Evolutionary conservation across 2,797 vertebrate genomes (phyloP).

Genomic region (Xiphorhynchus erythropygius): DNA sequence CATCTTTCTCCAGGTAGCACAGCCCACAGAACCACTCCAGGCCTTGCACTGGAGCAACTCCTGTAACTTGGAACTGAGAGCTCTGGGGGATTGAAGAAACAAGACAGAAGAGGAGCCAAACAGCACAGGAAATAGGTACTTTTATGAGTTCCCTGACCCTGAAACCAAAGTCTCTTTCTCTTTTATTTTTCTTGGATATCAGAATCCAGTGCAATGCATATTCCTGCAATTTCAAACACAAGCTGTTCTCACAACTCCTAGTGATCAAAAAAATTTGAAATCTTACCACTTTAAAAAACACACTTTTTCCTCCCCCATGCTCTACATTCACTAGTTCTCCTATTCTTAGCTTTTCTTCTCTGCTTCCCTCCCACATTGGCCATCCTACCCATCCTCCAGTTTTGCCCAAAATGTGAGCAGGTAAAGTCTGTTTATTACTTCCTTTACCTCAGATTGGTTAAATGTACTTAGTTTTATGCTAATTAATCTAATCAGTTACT

Average conservation of each 20-base stretch:
- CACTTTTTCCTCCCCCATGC: background rate
- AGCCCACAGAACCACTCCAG: background rate
- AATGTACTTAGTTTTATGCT: background rate
- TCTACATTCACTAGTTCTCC: background rate
- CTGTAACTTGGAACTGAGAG: background rate
- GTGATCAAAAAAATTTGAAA: background rate
- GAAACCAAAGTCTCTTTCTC: background rate
- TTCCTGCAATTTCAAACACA: background rate
- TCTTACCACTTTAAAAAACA: background rate
- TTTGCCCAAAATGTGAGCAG: background rate
- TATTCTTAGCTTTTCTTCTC: background rate
- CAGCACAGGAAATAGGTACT: background rate
- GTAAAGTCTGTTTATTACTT: background rate
- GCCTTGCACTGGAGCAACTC: background rate
- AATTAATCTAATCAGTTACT: background rate
- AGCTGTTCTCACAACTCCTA: background rate
- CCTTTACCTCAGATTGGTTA: background rate
- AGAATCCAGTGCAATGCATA: background rate
- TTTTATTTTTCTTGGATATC: background rate
- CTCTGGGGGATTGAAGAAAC: background rate
- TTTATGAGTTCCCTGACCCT: background rate
- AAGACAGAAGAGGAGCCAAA: background rate
- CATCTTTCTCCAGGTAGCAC: accelerated
- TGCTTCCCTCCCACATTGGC: background rate
- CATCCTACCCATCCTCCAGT: background rate